Percentiles rank a stretch among this genome's conserved stretches.
Evolutionary conservation across 2,888 invertebrate species (phyloP).

Genomic region (Coecobrya sp.): DNA sequence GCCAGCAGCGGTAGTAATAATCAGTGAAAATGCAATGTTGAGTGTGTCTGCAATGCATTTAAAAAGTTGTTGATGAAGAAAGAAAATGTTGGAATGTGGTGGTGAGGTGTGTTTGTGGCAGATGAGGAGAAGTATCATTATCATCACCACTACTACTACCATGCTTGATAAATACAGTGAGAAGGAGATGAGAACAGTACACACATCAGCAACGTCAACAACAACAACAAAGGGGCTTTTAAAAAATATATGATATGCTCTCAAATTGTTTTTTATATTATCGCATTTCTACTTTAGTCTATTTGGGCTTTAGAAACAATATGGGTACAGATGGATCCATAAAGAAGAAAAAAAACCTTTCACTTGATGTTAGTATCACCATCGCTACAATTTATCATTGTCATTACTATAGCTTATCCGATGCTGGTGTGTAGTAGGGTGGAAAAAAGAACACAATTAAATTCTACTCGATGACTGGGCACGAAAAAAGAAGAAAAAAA

Average conservation of each 20-base stretch:
- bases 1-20: not conserved
- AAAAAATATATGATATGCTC: constrained; percentile 1
- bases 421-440: not conserved
- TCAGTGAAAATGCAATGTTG: not conserved
- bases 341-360: not conserved
- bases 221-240: constrained; percentile 52
- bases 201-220: not conserved
- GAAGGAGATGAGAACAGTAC: not conserved
- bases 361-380: not conserved
- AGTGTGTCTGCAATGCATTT: constrained; percentile 6
- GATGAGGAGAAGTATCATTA: constrained; percentile 1
- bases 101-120: not conserved
- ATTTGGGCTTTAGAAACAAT: no score
- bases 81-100: constrained; percentile 53
- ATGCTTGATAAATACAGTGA: not conserved
- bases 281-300: not conserved
- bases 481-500: not conserved
- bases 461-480: not conserved
- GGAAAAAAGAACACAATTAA: not conserved
- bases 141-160: not conserved
- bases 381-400: not conserved
- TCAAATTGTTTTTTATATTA: not conserved
- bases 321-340: no score
- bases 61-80: constrained; percentile 31
- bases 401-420: not conserved